Evolutionary conservation across 1,140 invertebrate genomes (phyloP), one percentile per base, ranked within the genome.

Genomic region (Cherax destructor): DNA sequence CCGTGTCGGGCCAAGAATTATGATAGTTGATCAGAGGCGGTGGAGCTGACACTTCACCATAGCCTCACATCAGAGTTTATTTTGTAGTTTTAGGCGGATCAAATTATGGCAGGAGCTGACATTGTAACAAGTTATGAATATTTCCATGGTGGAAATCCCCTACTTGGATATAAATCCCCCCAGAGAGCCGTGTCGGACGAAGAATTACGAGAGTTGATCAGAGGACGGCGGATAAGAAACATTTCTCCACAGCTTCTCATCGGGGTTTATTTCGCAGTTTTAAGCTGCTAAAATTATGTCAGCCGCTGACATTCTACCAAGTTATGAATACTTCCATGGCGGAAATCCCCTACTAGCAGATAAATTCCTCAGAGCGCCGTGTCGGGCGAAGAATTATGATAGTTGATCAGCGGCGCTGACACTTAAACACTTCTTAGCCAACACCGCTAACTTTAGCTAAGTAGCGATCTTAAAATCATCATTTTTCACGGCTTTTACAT

Each of bases 141-240:
- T 16, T 16, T 69, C 61, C 61, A 69, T 4, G 61, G 4, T 4
- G 18, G 61, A 69, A 69, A 69, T 69, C 61, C 61, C 4, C 21
- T 4, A 18, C 18, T 50, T 50, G 78, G 47, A 11, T n/a, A 79
- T 52, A 79, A 79, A 79, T 79, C n/a, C 78, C 78, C 78, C 6
- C 41, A 7, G 41, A 52, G 50, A 50, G 30, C 18, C 7, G 41
- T 50, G 41, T 50, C 78, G 78, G 30, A 47, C 78, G 78, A 79
- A 79, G 78, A 79, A 79, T 79, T 79, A 52, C 50, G 78, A 79
- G 21, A 79, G 41, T 79, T 79, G 78, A 79, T 79, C 78, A 79
- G 18, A 79, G 41, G 78, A n/a, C 78, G 78, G 78, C 49, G 78
- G n/a, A 47, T 9, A 7, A 13, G 52, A n/a, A n/a, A 52, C 52